Conservation (phyloP, 2,113 vertebrate species). For the Platichthys flesus region DNA sequence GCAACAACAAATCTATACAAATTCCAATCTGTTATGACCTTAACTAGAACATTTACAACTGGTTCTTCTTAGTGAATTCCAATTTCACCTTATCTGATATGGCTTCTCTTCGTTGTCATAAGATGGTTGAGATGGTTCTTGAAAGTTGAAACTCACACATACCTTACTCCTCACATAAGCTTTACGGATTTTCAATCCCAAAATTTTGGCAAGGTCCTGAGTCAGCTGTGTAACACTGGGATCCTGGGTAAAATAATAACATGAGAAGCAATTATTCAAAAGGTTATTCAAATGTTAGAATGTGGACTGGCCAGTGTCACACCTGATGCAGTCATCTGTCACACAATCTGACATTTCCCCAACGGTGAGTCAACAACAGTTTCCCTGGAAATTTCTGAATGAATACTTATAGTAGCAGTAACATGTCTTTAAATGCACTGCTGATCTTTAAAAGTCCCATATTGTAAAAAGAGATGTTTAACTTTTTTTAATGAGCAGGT, state of each 20-base stretch:
- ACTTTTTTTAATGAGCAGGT: too few relatives aligned
- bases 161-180: constrained; percentile 96
- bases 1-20: too few relatives aligned
- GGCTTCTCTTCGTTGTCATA: not conserved
- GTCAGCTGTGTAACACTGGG: constrained; percentile 93
- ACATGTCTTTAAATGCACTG: too few relatives aligned
- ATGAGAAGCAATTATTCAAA: not conserved
- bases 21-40: not conserved
- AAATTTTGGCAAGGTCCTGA: constrained; percentile 93
- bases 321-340: too few relatives aligned
- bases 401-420: not conserved
- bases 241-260: constrained; percentile 83
- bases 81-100: not conserved
- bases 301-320: too few relatives aligned
- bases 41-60: not conserved
- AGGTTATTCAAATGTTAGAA: too few relatives aligned
- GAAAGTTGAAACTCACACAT: constrained; percentile 27
- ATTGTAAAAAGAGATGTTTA: too few relatives aligned
- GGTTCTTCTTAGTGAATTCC: not conserved
- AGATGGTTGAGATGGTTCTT: not conserved
- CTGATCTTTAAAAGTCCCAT: too few relatives aligned
- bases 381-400: not conserved
- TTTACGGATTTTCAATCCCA: constrained; percentile 97
- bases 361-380: not conserved
- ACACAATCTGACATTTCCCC: too few relatives aligned